Base-by-base conservation (phyloP, 2,888 invertebrate genomes). In the Eupithecia abbreviata region DNA sequence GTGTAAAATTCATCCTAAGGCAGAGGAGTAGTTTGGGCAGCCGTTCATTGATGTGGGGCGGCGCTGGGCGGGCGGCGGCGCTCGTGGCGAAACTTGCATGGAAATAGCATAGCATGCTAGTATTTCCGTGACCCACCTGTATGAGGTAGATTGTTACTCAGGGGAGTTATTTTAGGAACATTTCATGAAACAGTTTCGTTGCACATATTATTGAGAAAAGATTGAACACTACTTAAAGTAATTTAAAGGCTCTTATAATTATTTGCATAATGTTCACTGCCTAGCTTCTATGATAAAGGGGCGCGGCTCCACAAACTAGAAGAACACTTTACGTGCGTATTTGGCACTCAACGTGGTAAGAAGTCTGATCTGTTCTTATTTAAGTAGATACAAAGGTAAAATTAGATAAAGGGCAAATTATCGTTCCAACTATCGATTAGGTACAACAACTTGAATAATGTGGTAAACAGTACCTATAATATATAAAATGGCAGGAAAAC, bases 21-120 rank as follows among this genome's bases (percentile, higher is more conserved):
- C 90, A 89, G 88, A 85, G 85, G 86, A 90, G 88, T 90, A 88
- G 89, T 88, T 78, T 86, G 87, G 86, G 88, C 89, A 86, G 86
- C 85, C 89, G 86, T 86, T 89, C 92, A 93, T 92, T 93, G 91
- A 92, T 91, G 92, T 91, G 90, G 89, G 90, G 90, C 91, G 90
- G 85, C 86, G 88, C 85, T 89, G 87, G 88, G 89, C 90, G 90
- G 81, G 85, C 85, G 88, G 85, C 85, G 88, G 86, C 84, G 87
- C 62, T 62, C 77, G 80, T 76, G 75, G 79, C 79, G 86, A 88
- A 88, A 85, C 84, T 84, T 49, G 55, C 72, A 88, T 90, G 85
- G 83, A 92, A 92, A 93, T 92, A 92, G 90, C 86, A 83, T 65
- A 83, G 80, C 82, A 84, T 82, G 84, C 81, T 77, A 85, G 84